Percentiles rank a stretch among this genome's conserved stretches.
These are phyloP conservation scores for Xiphydria camelus DNA, from an alignment of 2,888 invertebrate genomes.

Conservation along the genomic window DNA sequence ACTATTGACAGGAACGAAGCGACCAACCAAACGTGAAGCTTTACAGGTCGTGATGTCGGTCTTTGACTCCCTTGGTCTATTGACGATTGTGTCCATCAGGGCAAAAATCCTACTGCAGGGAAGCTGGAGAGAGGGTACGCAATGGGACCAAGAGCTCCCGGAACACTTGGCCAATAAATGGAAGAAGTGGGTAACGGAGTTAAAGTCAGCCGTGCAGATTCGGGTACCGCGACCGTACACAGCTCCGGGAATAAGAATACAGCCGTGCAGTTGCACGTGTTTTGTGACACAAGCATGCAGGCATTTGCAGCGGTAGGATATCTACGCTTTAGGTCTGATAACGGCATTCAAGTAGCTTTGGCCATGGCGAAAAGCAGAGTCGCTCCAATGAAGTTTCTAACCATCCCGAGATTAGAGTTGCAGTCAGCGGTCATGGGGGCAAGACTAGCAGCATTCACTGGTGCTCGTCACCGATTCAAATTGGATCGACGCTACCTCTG, in stretches of 20 bases:
- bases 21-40: constrained; percentile 25
- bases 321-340: not conserved
- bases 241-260: constrained; percentile 13
- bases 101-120: constrained; percentile 28
- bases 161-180: constrained; percentile 12
- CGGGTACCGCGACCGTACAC: constrained; percentile 26
- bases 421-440: constrained; percentile 21
- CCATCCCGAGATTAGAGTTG: constrained; percentile 20
- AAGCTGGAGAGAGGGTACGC: constrained; percentile 21
- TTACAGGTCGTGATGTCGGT: constrained; percentile 26
- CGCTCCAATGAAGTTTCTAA: constrained; percentile 14
- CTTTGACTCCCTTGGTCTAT: constrained; percentile 34
- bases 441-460: constrained; percentile 12
- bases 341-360: not conserved
- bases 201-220: constrained; percentile 2
- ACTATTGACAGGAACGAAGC: constrained; percentile 12
- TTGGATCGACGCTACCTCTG: constrained; percentile 12
- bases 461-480: constrained; percentile 12
- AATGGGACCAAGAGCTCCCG: constrained; percentile 23
- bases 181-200: constrained; percentile 23
- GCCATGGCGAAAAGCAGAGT: constrained; percentile 11
- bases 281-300: constrained; percentile 18
- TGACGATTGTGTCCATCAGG: constrained; percentile 23
- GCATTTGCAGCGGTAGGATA: constrained; percentile 17
- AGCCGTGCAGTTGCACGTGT: not conserved